Percentiles rank a stretch among this genome's conserved stretches.
Evolutionary conservation across 2,797 vertebrate genomes (phyloP).

Genomic region (Oceanodroma leucorhoa): DNA sequence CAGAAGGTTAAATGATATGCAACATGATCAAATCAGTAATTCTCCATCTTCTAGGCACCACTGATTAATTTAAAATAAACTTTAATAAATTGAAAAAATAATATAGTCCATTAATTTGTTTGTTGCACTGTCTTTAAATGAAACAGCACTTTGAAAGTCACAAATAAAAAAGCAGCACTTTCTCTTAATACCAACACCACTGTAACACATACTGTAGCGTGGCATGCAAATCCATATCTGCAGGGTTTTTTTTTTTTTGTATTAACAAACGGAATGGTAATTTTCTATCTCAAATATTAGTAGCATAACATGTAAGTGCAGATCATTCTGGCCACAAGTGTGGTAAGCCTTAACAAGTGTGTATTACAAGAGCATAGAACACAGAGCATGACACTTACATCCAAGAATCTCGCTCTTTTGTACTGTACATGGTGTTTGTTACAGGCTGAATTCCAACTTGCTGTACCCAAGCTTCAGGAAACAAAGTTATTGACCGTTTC

Average conservation of each 20-base stretch:
- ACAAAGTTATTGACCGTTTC: background rate
- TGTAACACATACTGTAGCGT: slow-evolving; percentile 64
- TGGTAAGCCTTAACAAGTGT: slow-evolving; percentile 44
- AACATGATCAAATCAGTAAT: slow-evolving; percentile 29
- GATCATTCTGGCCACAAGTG: slow-evolving; percentile 55
- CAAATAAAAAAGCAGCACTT: slow-evolving; percentile 72
- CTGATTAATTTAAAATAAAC: slow-evolving; percentile 25
- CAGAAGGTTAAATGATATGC: slow-evolving; percentile 67
- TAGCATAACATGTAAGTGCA: slow-evolving; percentile 69
- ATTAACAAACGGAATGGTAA: slow-evolving; percentile 68
- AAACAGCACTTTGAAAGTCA: slow-evolving; percentile 70
- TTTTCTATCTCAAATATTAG: slow-evolving; percentile 67
- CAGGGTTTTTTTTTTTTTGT: slow-evolving; percentile 27
- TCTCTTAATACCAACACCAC: slow-evolving; percentile 71
- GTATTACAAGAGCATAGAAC: slow-evolving; percentile 56
- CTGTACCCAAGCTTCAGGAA: background rate
- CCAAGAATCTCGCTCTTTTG: slow-evolving; percentile 36
- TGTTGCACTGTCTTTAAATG: slow-evolving; percentile 48
- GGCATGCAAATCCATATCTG: slow-evolving; percentile 72
- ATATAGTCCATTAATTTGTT: slow-evolving; percentile 30
- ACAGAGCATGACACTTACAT: slow-evolving; percentile 50
- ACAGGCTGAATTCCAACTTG: slow-evolving; percentile 22
- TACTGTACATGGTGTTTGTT: slow-evolving; percentile 49
- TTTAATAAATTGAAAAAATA: slow-evolving; percentile 36
- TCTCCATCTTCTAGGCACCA: slow-evolving; percentile 42